Evolutionary conservation across 37 sponge, comb jelly and placozoan genomes (phyloP).

Genomic region (Geodia barretti): DNA sequence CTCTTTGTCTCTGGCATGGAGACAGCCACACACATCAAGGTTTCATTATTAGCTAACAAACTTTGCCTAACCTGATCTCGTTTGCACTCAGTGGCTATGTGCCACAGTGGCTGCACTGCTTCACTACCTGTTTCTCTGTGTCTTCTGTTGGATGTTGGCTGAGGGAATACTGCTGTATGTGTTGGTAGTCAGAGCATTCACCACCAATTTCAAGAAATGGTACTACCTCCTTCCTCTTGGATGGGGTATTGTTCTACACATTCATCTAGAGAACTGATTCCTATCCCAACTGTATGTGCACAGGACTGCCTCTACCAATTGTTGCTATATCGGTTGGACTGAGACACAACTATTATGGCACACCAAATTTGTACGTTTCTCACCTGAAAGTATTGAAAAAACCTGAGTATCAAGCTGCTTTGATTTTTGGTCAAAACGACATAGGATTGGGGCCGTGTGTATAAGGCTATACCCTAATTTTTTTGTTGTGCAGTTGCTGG

Average conservation of each 20-base stretch:
- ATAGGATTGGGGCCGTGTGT: too few relatives aligned
- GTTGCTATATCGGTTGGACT: constrained; percentile 21
- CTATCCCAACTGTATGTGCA: too few relatives aligned
- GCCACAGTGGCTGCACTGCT: constrained; percentile 22
- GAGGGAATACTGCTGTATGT: constrained; percentile 51
- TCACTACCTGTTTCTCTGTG: constrained; percentile 49
- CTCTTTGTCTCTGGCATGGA: constrained; percentile 55
- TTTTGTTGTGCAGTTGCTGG: constrained; percentile 43
- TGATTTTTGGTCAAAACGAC: too few relatives aligned
- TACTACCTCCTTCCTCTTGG: constrained; percentile 26
- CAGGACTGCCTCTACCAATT: constrained; percentile 27
- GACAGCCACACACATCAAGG: constrained; percentile 1
- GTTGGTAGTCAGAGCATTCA: constrained; percentile 33
- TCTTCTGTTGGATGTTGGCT: constrained; percentile 48
- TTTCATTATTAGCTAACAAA: too few relatives aligned
- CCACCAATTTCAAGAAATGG: constrained; percentile 2
- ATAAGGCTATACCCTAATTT: too few relatives aligned
- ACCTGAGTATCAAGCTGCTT: too few relatives aligned
- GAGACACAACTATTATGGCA: constrained; percentile 13
- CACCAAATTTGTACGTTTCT: constrained; percentile 2
- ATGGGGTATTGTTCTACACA: constrained; percentile 38
- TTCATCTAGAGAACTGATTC: too few relatives aligned
- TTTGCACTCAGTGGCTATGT: constrained; percentile 28
- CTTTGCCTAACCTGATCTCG: too few relatives aligned
- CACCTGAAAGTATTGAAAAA: too few relatives aligned